Evolutionary conservation across 2,888 invertebrate species (phyloP).

Genomic region (Drosophila buzzatii): DNA sequence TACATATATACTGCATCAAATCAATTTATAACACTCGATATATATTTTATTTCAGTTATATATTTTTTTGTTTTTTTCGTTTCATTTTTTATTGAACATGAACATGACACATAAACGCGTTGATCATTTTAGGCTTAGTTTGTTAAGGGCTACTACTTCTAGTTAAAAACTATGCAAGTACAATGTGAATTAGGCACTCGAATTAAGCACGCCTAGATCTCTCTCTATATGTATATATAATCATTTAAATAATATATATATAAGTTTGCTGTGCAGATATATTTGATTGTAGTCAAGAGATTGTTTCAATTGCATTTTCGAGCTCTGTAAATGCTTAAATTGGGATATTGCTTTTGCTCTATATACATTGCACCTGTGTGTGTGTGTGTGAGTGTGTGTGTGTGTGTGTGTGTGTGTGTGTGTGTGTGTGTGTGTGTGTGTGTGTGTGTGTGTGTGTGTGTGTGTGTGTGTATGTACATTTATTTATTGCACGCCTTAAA

Average conservation of each 20-base stretch:
- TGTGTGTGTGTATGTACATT: constrained; percentile 56
- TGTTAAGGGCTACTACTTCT: constrained; percentile 56
- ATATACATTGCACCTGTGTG: constrained; percentile 52
- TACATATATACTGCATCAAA: background rate
- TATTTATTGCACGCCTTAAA: constrained; percentile 75
- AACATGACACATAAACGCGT: constrained; percentile 61
- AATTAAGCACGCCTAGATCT: constrained; percentile 14
- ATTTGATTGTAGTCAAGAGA: constrained; percentile 38
- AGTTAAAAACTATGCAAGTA: constrained; percentile 60
- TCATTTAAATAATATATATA: background rate
- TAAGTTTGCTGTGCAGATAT: constrained; percentile 9
- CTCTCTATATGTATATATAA: background rate
- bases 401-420: constrained; percentile 23
- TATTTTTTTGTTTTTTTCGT: constrained; percentile 20
- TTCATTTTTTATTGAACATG: constrained; percentile 25
- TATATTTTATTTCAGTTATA: constrained; percentile 46
- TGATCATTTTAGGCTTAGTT: constrained; percentile 60
- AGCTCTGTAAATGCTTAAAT: constrained; percentile 44
- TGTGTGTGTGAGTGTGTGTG: constrained; percentile 8
- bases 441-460: constrained; percentile 13
- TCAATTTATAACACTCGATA: constrained; percentile 34
- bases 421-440: constrained; percentile 39
- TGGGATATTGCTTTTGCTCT: constrained; percentile 35
- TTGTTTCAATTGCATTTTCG: constrained; percentile 8
- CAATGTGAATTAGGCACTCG: constrained; percentile 58